phyloP scores from a whole-genome alignment of 2,113 vertebrate species.

The Rostratula benghalensis region DNA sequence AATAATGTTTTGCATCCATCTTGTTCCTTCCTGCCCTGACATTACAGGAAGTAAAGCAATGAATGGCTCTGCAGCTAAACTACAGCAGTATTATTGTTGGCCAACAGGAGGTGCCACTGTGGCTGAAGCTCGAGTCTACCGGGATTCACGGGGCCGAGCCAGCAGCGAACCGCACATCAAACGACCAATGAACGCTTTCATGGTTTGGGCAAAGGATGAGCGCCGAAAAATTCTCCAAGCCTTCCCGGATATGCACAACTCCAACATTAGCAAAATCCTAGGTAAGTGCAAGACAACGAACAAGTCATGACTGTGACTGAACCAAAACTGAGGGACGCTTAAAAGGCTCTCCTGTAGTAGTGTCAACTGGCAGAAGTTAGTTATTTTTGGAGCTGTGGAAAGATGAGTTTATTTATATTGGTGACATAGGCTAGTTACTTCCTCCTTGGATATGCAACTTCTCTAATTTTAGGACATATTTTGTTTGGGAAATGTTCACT shows the following conservation, averaged over 20 bases:
- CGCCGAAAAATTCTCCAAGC: slow-evolving; percentile 98
- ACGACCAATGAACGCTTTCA: slow-evolving; percentile 99
- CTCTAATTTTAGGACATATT: background rate
- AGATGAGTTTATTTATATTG: background rate
- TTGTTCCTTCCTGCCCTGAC: slow-evolving; percentile 86
- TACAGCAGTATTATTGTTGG: slow-evolving; percentile 94
- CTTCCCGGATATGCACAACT: slow-evolving; percentile 99
- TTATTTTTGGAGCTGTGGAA: background rate
- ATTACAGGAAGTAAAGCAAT: slow-evolving; percentile 87
- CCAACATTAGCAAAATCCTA: slow-evolving; percentile 99
- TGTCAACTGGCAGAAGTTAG: background rate
- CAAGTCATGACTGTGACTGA: background rate
- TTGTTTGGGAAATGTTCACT: background rate
- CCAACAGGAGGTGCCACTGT: slow-evolving; percentile 98
- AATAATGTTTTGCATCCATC: slow-evolving; percentile 82
- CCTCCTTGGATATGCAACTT: background rate
- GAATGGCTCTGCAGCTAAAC: slow-evolving; percentile 92
- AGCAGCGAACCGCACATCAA: slow-evolving; percentile 99
- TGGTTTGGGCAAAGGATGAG: slow-evolving; percentile 99
- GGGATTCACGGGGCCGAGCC: slow-evolving; percentile 93
- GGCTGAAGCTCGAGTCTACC: slow-evolving; percentile 94
- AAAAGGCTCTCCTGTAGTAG: background rate
- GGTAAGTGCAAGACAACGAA: slow-evolving; percentile 77
- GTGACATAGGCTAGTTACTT: background rate
- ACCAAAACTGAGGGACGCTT: background rate